Conservation (phyloP, 2,113 vertebrate species). For the Meles meles region DNA sequence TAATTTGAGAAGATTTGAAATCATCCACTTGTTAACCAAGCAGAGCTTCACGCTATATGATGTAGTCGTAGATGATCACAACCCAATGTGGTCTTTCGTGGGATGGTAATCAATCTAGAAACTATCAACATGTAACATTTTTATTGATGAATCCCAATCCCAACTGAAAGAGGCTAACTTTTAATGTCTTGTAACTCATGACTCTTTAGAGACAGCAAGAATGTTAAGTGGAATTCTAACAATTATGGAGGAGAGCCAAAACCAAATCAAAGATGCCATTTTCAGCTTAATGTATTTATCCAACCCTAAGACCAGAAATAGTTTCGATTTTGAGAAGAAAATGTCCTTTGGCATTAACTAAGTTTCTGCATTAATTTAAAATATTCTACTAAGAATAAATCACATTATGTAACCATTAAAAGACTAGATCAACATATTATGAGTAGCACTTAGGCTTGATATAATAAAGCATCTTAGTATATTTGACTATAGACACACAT, state of each 20-base stretch:
- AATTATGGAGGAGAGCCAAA: background rate
- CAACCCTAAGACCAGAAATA: background rate
- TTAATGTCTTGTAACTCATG: background rate
- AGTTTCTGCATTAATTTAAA: background rate
- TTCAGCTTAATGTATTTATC: background rate
- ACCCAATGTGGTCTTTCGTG: background rate
- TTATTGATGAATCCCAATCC: background rate
- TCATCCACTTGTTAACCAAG: background rate
- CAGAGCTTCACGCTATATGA: background rate
- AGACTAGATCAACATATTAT: background rate
- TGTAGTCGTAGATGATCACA: background rate
- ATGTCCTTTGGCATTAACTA: background rate
- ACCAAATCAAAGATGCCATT: background rate
- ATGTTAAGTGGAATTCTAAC: background rate
- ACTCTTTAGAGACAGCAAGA: background rate
- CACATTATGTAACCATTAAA: background rate
- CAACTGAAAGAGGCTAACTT: background rate
- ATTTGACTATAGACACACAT: background rate
- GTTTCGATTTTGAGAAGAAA: background rate
- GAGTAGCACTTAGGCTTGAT: background rate
- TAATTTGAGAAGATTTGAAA: background rate
- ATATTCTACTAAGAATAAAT: background rate
- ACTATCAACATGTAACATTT: background rate
- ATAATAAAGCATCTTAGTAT: background rate
- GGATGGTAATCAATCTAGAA: background rate